Evolutionary conservation across 1,140 invertebrate genomes (phyloP).

Genomic region (Eueides isabella): DNA sequence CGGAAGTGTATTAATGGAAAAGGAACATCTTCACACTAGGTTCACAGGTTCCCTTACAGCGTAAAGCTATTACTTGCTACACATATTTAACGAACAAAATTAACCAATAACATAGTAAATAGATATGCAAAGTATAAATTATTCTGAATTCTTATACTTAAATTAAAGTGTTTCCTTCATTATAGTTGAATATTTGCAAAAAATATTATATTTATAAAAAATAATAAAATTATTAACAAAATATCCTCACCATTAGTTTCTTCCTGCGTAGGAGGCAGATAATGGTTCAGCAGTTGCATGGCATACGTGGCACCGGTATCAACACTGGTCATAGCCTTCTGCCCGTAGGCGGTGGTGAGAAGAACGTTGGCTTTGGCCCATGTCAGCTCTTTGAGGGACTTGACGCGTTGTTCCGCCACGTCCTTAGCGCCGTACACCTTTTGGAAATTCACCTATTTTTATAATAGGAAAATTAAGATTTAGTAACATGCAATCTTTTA

Average conservation of each 20-base stretch:
- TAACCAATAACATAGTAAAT: no score
- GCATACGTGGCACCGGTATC: slow-evolving; percentile 84
- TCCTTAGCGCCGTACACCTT: slow-evolving; percentile 82
- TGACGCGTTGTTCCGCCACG: slow-evolving; percentile 83
- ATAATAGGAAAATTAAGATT: neutral
- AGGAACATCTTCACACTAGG: neutral
- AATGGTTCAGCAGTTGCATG: slow-evolving; percentile 86
- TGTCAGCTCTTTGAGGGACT: slow-evolving; percentile 85
- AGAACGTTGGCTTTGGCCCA: slow-evolving; percentile 88
- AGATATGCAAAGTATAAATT: no score
- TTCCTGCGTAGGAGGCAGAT: slow-evolving; percentile 84
- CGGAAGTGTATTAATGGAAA: no score
- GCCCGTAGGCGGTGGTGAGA: slow-evolving; percentile 85
- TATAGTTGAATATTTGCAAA: no score
- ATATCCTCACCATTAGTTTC: slow-evolving; percentile 59
- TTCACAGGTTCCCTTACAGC: neutral
- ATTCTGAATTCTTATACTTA: no score
- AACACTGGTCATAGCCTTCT: slow-evolving; percentile 84
- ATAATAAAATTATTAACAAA: neutral
- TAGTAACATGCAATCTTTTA: neutral
- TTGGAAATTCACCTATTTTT: slow-evolving; percentile 7
- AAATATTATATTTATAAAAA: no score
- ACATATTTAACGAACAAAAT: no score
- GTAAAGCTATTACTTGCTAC: no score
- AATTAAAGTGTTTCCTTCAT: no score